phyloP scores from a whole-genome alignment of 2,888 invertebrate species.

The Nycteola revayana region DNA sequence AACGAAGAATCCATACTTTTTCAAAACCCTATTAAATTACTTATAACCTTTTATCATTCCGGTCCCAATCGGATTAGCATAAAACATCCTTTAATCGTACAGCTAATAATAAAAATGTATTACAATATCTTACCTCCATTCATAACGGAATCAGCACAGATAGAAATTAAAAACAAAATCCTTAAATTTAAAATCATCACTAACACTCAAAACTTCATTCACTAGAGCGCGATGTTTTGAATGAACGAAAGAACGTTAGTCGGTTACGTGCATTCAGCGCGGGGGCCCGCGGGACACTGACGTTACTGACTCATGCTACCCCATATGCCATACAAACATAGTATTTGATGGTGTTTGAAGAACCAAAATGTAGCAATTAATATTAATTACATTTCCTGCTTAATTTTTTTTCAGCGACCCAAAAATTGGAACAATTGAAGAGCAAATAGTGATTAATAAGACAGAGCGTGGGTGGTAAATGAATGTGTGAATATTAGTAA shows the following conservation, averaged over 20 bases:
- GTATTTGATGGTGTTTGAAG: conserved; percentile 12
- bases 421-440: conserved; percentile 28
- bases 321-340: conserved; percentile 29
- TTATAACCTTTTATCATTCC: no score
- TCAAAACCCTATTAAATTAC: no score
- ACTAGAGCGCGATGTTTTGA: conserved; percentile 26
- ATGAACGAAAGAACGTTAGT: conserved; percentile 9
- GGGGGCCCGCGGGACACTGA: conserved; percentile 49
- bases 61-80: no score
- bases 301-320: conserved; percentile 25
- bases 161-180: conserved; percentile 48
- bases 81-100: no score
- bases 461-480: conserved; percentile 11
- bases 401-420: conserved; percentile 28
- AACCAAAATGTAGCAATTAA: conserved; percentile 25
- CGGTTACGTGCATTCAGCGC: conserved; percentile 38
- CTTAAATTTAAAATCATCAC: conserved; percentile 62
- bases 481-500: conserved; percentile 21
- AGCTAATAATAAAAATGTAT: no score
- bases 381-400: conserved; percentile 31
- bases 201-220: conserved; percentile 33
- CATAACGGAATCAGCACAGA: conserved; percentile 51
- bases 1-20: no score
- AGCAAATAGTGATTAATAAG: conserved; percentile 25
- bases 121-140: conserved; percentile 57